A percentile compares a stretch with the other conserved stretches of the same genome.
Conservation (phyloP, 2,888 invertebrate species). For the Horisme vitalbata region DNA sequence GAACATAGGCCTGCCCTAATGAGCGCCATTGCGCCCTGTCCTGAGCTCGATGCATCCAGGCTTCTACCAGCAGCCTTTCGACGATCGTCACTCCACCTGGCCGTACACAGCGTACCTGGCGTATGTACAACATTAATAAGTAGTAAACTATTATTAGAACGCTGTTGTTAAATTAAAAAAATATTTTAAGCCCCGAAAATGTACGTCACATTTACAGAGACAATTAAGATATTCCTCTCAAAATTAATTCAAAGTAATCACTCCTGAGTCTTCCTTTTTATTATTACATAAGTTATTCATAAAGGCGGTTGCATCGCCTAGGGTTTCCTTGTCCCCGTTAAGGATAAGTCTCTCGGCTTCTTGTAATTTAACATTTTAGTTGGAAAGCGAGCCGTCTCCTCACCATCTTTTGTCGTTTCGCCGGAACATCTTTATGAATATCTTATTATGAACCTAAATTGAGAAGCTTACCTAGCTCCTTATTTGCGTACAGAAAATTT, state of each 20-base stretch:
- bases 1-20: too few relatives aligned
- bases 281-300: constrained; percentile 30
- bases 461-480: constrained; percentile 71
- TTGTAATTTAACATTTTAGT: constrained; percentile 67
- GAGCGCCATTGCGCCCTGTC: too few relatives aligned
- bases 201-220: not conserved
- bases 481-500: constrained; percentile 71
- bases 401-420: constrained; percentile 58
- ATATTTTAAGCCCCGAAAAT: not conserved
- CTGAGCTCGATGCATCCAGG: too few relatives aligned
- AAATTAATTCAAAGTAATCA: constrained; percentile 20
- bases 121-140: too few relatives aligned
- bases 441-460: constrained; percentile 76
- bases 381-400: constrained; percentile 48
- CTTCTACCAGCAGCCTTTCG: too few relatives aligned
- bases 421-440: constrained; percentile 74
- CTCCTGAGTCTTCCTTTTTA: constrained; percentile 26
- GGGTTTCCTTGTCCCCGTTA: constrained; percentile 41
- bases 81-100: too few relatives aligned
- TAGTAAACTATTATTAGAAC: too few relatives aligned
- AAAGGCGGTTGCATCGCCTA: constrained; percentile 34
- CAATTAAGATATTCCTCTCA: constrained; percentile 9
- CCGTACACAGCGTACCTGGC: too few relatives aligned
- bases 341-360: constrained; percentile 46
- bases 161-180: too few relatives aligned